Percentiles rank a stretch among this genome's conserved stretches.
phyloP scores from a whole-genome alignment of 2,113 vertebrate species.

The Rhabdomys dilectus region DNA sequence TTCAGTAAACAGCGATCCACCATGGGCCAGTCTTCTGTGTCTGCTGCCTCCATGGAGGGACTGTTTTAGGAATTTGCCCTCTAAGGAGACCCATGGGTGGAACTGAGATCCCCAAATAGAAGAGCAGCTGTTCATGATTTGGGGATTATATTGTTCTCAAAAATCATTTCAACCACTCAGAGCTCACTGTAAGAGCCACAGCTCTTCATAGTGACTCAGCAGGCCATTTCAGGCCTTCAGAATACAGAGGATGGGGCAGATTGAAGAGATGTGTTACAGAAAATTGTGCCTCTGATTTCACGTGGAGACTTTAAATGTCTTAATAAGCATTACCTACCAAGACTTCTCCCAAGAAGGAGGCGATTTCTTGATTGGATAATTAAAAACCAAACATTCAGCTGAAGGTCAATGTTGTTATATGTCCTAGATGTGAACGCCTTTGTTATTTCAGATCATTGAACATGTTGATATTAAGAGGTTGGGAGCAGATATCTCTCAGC shows the following conservation, averaged over 20 bases:
- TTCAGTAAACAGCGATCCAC: background rate
- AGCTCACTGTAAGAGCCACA: background rate
- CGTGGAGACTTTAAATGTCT: background rate
- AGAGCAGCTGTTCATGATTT: background rate
- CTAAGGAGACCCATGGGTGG: background rate
- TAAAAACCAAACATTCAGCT: background rate
- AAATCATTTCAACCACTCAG: background rate
- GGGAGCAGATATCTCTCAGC: background rate
- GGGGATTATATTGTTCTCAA: background rate
- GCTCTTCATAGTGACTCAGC: background rate
- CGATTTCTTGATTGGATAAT: constrained; percentile 30
- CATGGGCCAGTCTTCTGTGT: background rate
- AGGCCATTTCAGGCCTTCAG: background rate
- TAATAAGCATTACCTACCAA: background rate
- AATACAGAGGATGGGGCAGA: background rate
- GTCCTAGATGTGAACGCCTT: background rate
- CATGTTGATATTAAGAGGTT: background rate
- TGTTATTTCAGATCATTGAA: constrained; percentile 24
- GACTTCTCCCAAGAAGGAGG: background rate
- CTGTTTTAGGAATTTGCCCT: background rate
- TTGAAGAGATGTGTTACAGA: background rate
- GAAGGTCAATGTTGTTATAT: background rate
- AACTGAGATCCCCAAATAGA: background rate
- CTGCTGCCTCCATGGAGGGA: background rate
- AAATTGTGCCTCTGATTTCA: background rate